Base-by-base conservation (phyloP, 2,113 vertebrate species). In the Carettochelys insculpta region DNA sequence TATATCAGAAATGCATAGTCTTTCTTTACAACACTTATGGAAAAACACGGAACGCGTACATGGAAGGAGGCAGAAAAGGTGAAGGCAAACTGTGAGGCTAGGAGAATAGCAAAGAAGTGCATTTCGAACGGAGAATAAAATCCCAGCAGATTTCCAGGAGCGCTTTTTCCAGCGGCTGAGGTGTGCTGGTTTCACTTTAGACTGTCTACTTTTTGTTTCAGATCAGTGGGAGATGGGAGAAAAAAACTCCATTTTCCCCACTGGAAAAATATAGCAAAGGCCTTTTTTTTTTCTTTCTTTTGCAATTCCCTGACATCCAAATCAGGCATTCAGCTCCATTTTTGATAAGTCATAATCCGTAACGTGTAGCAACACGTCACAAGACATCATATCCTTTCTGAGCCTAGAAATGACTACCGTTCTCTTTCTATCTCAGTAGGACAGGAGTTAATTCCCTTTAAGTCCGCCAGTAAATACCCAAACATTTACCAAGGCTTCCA, bases 261-360 rank as follows among this genome's bases (percentile, higher is more conserved):
- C 50, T 50, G 84, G 88, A 83, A 73, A 88, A 82, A 87, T 16
- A 85, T 88, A 95, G 97, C 95, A 97, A 95, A 89, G 97, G 96
- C 95, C 96, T 86, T 93, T 89, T 87, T 90, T 50, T 68, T 19
- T 86, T 93, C 88, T 87, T 90, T 50, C 73, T 19, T 85, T 34
- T 78, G 8, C 79, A 76, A 91, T 79, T 77, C 77, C 77, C 41
- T 65, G 80, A 90, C 77, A 68, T 68, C 76, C 77, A 87, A 77
- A 96, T 50, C 2, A 89, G 94, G 90, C 82, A 92, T 86, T 93
- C 80, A 53, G 90, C 85, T 91, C 87, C 47, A 94, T 61, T 83
- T 95, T 83, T 85, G 82, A 86, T 85, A 86, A 96, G 85, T 5
- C 41, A 58, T 58, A 52, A 47, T 41, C 77, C 77, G 58, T 71